Evolutionary conservation across 2,113 vertebrate species (phyloP).

Genomic region (Fregata magnificens): DNA sequence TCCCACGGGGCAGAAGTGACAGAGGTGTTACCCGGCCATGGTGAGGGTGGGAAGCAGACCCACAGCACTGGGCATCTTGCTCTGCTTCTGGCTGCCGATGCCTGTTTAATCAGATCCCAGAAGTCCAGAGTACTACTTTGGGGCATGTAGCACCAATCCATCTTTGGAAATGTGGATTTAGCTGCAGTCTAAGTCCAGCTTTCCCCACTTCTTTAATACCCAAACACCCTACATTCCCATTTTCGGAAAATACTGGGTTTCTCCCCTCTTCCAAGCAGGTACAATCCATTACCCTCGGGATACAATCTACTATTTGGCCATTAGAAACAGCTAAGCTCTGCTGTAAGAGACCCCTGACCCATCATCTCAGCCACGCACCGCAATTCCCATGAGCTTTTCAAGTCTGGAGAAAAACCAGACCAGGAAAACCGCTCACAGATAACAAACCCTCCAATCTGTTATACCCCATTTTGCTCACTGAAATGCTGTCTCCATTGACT

Average conservation of each 20-base stretch:
- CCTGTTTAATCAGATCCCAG: rapidly evolving
- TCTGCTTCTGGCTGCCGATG: not conserved
- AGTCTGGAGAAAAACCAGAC: not conserved
- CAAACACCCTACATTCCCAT: not conserved
- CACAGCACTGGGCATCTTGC: rapidly evolving
- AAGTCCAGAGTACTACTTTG: rapidly evolving
- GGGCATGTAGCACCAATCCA: not conserved
- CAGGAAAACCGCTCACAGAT: not conserved
- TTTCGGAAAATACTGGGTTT: not conserved
- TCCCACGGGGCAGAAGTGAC: rapidly evolving
- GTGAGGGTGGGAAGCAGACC: too few relatives aligned
- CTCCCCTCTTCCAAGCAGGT: not conserved
- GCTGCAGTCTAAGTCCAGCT: not conserved
- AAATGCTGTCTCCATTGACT: rapidly evolving
- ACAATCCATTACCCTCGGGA: not conserved
- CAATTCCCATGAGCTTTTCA: not conserved
- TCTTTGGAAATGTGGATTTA: not conserved
- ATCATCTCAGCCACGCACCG: not conserved
- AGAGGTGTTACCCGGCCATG: not conserved
- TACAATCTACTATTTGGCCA: not conserved
- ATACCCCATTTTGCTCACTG: not conserved
- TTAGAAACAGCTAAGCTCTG: not conserved
- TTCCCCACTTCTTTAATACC: not conserved
- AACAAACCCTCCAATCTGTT: not conserved
- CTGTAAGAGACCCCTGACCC: not conserved